A percentile compares a stretch with the other conserved stretches of the same genome.
Evolutionary conservation across 2,113 vertebrate species (phyloP).

Genomic region (Abramis brama): DNA sequence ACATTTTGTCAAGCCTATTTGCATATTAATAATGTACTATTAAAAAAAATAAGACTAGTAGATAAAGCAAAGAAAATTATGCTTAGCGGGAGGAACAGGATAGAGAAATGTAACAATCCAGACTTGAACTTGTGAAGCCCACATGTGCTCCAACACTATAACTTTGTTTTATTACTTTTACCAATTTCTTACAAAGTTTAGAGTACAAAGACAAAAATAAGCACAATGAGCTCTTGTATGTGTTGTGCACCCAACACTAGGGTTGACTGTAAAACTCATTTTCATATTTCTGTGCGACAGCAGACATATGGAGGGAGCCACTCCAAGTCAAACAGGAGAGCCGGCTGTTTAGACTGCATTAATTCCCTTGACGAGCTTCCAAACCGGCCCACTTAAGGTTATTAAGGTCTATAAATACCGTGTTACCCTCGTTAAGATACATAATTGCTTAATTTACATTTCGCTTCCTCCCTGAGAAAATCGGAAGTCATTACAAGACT

Average conservation of each 20-base stretch:
- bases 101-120: too few relatives aligned
- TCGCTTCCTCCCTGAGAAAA: constrained; percentile 74
- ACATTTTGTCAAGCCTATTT: too few relatives aligned
- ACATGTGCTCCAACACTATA: neutral
- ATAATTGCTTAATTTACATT: constrained; percentile 82
- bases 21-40: too few relatives aligned
- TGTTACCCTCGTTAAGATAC: constrained; percentile 73
- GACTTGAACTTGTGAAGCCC: too few relatives aligned
- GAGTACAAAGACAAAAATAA: neutral
- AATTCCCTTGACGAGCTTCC: constrained; percentile 70
- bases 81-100: too few relatives aligned
- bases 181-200: neutral
- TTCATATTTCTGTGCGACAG: constrained; percentile 41
- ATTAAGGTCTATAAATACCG: constrained; percentile 80
- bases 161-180: neutral
- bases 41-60: too few relatives aligned
- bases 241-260: neutral
- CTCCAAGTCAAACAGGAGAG: constrained; percentile 67
- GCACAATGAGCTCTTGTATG: neutral
- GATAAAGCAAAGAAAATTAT: too few relatives aligned
- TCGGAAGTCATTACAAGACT: constrained; percentile 75
- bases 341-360: constrained; percentile 67
- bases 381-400: constrained; percentile 75
- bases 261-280: constrained; percentile 46
- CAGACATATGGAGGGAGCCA: constrained; percentile 39